phyloP scores from a whole-genome alignment of 2,888 invertebrate genomes.

The Apotomis turbidana region DNA sequence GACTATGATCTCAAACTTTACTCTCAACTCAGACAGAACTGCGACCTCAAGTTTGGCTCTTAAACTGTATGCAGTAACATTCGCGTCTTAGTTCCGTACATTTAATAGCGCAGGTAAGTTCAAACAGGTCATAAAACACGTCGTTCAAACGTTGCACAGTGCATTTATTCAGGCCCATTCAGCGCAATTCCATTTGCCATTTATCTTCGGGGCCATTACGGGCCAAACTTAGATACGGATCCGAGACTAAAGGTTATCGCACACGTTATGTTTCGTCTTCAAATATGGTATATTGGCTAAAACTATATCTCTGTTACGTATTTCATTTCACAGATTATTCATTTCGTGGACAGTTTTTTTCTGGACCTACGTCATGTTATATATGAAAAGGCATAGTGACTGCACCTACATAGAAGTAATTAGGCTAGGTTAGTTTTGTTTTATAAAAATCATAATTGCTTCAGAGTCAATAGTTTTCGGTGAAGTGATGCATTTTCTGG shows the following conservation, averaged over 20 bases:
- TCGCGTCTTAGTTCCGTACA: constrained; percentile 40
- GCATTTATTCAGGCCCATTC: constrained; percentile 43
- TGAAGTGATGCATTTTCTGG: no score
- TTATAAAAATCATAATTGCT: no score
- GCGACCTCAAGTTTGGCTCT: constrained; percentile 25
- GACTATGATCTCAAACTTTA: constrained; percentile 13
- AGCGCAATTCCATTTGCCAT: constrained; percentile 46
- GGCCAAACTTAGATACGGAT: constrained; percentile 47
- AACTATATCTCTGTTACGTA: background rate
- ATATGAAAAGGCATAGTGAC: no score
- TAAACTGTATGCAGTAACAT: constrained; percentile 38
- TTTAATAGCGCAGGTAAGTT: constrained; percentile 42
- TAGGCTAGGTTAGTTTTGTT: no score
- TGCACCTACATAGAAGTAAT: no score
- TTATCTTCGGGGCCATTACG: constrained; percentile 47
- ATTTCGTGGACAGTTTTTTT: no score
- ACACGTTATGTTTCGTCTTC: constrained; percentile 26
- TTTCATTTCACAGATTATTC: no score
- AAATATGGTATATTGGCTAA: background rate
- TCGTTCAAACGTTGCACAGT: constrained; percentile 41
- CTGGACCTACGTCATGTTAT: no score
- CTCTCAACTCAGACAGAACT: constrained; percentile 15
- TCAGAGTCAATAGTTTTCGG: no score
- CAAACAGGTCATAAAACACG: constrained; percentile 42
- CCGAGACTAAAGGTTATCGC: constrained; percentile 40